Conservation (phyloP, 2,113 vertebrate genomes). For the Lasiurus borealis region DNA sequence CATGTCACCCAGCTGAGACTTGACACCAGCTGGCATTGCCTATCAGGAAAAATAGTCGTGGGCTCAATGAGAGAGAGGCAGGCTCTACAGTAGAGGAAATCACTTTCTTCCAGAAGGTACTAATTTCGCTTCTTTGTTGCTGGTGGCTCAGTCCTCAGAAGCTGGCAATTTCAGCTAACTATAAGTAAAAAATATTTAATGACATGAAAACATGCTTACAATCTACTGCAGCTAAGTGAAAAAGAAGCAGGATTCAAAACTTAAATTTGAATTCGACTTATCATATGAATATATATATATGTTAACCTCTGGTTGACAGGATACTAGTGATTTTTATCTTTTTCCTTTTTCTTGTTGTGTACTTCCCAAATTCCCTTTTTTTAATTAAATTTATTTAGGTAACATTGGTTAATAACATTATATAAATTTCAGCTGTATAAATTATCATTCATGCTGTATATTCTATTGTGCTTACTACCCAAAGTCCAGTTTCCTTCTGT, state of each 20-base stretch:
- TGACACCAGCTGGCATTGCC: not conserved
- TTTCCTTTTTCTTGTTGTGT: slow-evolving; percentile 32
- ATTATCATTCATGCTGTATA: not conserved
- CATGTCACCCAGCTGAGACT: not conserved
- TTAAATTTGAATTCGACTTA: slow-evolving; percentile 47
- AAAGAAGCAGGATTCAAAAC: not conserved
- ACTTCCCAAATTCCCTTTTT: not conserved
- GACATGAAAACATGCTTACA: not conserved
- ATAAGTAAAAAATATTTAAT: not conserved
- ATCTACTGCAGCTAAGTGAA: not conserved
- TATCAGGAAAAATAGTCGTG: not conserved
- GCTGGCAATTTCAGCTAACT: not conserved
- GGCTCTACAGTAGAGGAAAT: not conserved
- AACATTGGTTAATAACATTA: not conserved
- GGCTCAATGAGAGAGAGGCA: not conserved
- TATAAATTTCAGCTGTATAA: not conserved
- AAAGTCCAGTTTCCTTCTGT: not conserved
- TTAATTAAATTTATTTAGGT: not conserved
- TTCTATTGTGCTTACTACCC: not conserved
- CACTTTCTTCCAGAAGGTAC: not conserved
- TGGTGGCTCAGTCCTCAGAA: not conserved
- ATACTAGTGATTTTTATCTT: not conserved
- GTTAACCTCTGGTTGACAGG: not conserved
- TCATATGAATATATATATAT: not conserved
- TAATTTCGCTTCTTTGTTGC: not conserved